phyloP scores from a whole-genome alignment of 2,113 vertebrate genomes.

The Caranx ignobilis region DNA sequence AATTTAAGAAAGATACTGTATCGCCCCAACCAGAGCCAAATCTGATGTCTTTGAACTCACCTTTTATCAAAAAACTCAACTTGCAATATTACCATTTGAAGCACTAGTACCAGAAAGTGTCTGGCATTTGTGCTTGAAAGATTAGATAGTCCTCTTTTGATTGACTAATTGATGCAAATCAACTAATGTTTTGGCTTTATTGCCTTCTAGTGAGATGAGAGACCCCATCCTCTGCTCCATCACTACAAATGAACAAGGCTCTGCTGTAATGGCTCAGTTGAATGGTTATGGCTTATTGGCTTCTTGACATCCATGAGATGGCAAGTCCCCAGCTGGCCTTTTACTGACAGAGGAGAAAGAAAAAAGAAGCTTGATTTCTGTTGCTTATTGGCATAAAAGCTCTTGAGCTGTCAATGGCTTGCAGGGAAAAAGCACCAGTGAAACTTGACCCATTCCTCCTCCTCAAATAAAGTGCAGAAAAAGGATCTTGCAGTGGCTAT shows the following conservation, averaged over 20 bases:
- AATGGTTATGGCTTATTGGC: slow-evolving; percentile 39
- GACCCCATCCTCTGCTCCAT: not conserved
- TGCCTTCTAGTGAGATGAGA: not conserved
- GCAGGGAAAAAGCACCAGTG: slow-evolving; percentile 20
- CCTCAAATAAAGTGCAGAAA: slow-evolving; percentile 28
- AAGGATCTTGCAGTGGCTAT: slow-evolving; percentile 32
- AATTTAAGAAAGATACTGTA: not conserved
- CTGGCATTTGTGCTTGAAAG: not conserved
- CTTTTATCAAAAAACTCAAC: not conserved
- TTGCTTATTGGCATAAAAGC: slow-evolving; percentile 42
- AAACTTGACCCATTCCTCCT: slow-evolving; percentile 48
- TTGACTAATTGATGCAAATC: not conserved
- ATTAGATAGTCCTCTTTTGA: not conserved
- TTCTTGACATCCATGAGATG: slow-evolving; percentile 31
- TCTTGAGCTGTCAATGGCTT: slow-evolving; percentile 26
- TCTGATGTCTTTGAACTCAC: not conserved
- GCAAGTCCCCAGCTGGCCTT: slow-evolving; percentile 56
- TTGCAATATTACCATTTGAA: not conserved
- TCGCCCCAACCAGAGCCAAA: not conserved
- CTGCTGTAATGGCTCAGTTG: slow-evolving; percentile 29
- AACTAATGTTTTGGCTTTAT: not conserved
- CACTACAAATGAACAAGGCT: slow-evolving; percentile 11
- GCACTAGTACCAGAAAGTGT: not conserved
- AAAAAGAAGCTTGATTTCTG: slow-evolving; percentile 30
- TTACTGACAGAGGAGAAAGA: slow-evolving; percentile 12